These are phyloP conservation scores for Suncus etruscus DNA, from an alignment of 2,113 vertebrate species.

Conservation along the genomic window DNA sequence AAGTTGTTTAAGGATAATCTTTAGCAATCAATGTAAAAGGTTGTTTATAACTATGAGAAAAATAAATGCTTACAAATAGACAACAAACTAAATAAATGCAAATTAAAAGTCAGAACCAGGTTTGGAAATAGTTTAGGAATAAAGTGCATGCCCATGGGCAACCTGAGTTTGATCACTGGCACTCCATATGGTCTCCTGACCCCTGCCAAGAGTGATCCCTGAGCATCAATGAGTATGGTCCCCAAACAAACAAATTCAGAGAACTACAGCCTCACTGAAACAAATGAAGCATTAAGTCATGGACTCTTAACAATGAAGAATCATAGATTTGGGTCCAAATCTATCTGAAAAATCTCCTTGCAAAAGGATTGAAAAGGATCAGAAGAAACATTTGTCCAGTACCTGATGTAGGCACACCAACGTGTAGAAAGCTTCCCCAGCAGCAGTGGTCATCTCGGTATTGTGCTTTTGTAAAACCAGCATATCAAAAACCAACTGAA, in stretches of 20 bases:
- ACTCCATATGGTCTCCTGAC: too few species aligned
- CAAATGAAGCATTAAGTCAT: background rate
- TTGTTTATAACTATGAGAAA: background rate
- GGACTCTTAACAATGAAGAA: background rate
- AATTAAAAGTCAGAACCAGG: background rate
- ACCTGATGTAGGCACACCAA: slow-evolving; percentile 98
- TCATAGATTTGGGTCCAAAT: background rate
- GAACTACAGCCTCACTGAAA: background rate
- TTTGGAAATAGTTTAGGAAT: too few species aligned
- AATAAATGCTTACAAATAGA: background rate
- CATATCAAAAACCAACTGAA: slow-evolving; percentile 99
- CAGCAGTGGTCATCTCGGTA: slow-evolving; percentile 97
- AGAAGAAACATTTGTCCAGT: slow-evolving; percentile 40
- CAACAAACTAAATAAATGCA: background rate
- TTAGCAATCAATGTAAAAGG: background rate
- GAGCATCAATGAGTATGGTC: too few species aligned
- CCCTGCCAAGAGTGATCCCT: too few species aligned
- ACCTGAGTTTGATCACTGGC: too few species aligned
- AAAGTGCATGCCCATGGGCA: too few species aligned
- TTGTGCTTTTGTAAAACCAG: slow-evolving; percentile 99
- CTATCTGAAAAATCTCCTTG: background rate
- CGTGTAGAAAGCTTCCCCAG: slow-evolving; percentile 98
- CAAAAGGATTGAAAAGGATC: background rate
- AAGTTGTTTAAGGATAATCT: background rate
- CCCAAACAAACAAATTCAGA: too few species aligned